Base-by-base conservation (phyloP, 2,888 invertebrate genomes). In the Acanthoscelides obtectus region DNA sequence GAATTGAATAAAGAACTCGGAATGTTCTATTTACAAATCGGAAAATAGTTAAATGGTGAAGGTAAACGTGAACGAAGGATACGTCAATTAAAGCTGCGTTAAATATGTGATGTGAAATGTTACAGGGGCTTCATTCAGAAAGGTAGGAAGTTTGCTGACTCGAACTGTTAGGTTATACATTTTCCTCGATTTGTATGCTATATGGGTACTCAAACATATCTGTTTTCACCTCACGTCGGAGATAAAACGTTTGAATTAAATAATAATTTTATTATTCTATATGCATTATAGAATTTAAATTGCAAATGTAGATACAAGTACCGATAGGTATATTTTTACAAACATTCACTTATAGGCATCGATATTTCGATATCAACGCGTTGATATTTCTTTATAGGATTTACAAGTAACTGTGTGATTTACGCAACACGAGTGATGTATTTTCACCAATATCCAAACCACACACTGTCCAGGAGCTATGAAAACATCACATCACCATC, bases 401-500 rank as follows among this genome's bases (percentile, higher is more conserved):
- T 22, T 21, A 45, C 64, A 68, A 69, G 64, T 64, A 63, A 45
- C 45, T 45, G 45, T 45, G 17, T 45, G 45, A 45, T 45, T 12
- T 6, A 67, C 69, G 69, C 68, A 66, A 71, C 67, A 68, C 74
- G 72, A 77, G 82, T 82, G 77, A 82, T 82, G 82, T 81, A 81
- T 82, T 81, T 82, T 73, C 74, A 74, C 69, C 66, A 66, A 22
- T 21, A 20, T 22, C 66, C 22, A 20, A 66, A 68, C 65, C 19
- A 64, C 6, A 4, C 66, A 22, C 66, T 21, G 20, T 66, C 21
- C 1, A 21, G 22, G 66, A 3, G 20, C 66, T 20, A 66, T 66
- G 66, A 22, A 66, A 20, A 66, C 20, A 66, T 1, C 66, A 20
- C 45, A 45, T 45, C 25, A 25, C 8, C 45, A 45, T 72, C 67